Percentiles rank a stretch among this genome's conserved stretches.
Evolutionary conservation across 2,113 vertebrate genomes (phyloP).

Genomic region (Nymphicus hollandicus): DNA sequence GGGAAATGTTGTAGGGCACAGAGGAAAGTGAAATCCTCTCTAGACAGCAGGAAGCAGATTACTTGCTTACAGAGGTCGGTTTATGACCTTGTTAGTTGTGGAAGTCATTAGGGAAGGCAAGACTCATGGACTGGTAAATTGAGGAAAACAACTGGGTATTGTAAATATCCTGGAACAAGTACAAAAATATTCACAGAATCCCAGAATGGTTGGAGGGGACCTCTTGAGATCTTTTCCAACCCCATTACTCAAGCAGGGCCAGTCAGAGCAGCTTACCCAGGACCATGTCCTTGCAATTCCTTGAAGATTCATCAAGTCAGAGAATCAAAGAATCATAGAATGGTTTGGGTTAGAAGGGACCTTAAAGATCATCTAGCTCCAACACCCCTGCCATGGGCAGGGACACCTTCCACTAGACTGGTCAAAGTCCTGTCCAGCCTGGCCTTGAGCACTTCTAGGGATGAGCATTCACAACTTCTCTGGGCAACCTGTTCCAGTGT

Average conservation of each 20-base stretch:
- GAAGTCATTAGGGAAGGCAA: background rate
- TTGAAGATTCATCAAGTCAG: background rate
- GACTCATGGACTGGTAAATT: background rate
- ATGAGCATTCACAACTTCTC: background rate
- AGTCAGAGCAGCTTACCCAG: background rate
- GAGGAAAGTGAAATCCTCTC: background rate
- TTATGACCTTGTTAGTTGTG: background rate
- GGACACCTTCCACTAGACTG: background rate
- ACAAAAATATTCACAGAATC: background rate
- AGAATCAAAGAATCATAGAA: background rate
- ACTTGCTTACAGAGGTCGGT: background rate
- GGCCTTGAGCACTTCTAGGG: background rate
- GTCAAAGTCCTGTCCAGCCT: background rate
- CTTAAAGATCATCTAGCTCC: background rate
- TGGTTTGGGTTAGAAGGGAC: background rate
- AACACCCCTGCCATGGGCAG: background rate
- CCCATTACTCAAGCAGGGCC: background rate
- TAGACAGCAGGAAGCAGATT: background rate
- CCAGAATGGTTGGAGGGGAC: background rate
- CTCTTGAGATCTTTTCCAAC: background rate
- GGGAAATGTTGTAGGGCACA: background rate
- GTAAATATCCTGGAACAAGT: background rate
- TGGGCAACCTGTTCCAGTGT: background rate
- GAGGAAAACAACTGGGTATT: background rate
- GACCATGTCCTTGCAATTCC: background rate